Percentiles rank a stretch among this genome's conserved stretches.
phyloP scores from a whole-genome alignment of 2,797 vertebrate species.

The Accipiter fasciatus region DNA sequence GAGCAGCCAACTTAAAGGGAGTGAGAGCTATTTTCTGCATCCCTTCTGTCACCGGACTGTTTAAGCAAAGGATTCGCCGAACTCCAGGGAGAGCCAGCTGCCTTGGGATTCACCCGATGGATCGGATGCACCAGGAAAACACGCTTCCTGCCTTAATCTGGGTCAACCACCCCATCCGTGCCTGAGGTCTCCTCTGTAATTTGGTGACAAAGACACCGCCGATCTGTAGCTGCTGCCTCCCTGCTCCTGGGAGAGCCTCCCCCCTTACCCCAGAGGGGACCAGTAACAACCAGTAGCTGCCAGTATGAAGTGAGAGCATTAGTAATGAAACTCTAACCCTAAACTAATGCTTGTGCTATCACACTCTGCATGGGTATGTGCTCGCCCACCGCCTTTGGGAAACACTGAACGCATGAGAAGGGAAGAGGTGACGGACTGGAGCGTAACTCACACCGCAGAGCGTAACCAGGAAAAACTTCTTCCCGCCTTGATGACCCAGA shows the following conservation, averaged over 20 bases:
- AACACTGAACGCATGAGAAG: rapidly evolving
- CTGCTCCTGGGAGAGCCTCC: background rate
- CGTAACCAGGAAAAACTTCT: background rate
- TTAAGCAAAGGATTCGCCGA: background rate
- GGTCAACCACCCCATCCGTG: background rate
- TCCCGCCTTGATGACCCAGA: background rate
- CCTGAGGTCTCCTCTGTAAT: background rate
- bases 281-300: background rate
- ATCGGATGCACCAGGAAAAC: background rate
- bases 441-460: background rate
- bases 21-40: background rate
- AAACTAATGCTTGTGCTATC: background rate
- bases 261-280: background rate
- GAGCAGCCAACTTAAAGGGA: background rate
- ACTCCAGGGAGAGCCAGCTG: background rate
- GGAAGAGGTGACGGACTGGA: background rate
- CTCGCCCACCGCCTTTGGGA: background rate
- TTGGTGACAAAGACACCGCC: background rate
- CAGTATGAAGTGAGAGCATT: background rate
- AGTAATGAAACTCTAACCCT: background rate
- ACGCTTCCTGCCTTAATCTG: background rate
- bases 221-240: background rate
- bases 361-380: rapidly evolving
- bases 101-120: background rate
- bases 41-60: background rate